Conservation (phyloP, 2,797 vertebrate genomes). For the Labroides dimidiatus region DNA sequence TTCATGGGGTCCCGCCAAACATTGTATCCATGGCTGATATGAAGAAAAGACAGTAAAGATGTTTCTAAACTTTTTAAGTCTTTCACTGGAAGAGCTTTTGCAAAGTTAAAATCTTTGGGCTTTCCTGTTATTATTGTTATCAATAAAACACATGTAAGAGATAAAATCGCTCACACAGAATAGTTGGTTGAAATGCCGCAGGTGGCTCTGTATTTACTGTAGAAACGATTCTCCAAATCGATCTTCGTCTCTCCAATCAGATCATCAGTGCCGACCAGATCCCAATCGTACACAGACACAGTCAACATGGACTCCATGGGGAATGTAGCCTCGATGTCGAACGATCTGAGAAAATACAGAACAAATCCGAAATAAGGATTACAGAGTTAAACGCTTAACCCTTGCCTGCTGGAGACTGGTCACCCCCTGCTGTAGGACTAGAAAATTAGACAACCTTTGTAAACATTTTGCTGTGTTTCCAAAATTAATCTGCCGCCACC, state of each 20-base stretch:
- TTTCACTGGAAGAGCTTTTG: neutral
- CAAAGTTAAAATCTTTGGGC: neutral
- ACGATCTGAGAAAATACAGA: slow-evolving; percentile 84
- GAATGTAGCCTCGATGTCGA: slow-evolving; percentile 96
- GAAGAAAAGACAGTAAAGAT: slow-evolving; percentile 25
- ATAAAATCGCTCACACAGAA: slow-evolving; percentile 84
- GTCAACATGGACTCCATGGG: slow-evolving; percentile 99
- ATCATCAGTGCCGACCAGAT: slow-evolving; percentile 96
- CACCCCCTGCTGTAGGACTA: no score
- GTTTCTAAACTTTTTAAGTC: neutral
- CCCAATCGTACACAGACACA: slow-evolving; percentile 96
- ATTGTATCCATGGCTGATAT: slow-evolving; percentile 93
- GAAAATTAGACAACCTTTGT: no score
- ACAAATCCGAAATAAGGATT: neutral
- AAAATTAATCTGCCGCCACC: no score
- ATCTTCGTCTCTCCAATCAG: slow-evolving; percentile 98
- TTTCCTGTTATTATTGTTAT: neutral
- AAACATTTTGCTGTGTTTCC: no score
- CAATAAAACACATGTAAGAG: neutral
- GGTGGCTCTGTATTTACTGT: slow-evolving; percentile 97
- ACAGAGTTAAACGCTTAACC: neutral
- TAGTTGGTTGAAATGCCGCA: slow-evolving; percentile 92
- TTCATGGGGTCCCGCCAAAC: slow-evolving; percentile 96
- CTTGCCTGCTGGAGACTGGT: no score
- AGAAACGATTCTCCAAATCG: slow-evolving; percentile 97